Evolutionary conservation across 2,888 invertebrate species (phyloP).

Genomic region (Drosophila aldrichi): DNA sequence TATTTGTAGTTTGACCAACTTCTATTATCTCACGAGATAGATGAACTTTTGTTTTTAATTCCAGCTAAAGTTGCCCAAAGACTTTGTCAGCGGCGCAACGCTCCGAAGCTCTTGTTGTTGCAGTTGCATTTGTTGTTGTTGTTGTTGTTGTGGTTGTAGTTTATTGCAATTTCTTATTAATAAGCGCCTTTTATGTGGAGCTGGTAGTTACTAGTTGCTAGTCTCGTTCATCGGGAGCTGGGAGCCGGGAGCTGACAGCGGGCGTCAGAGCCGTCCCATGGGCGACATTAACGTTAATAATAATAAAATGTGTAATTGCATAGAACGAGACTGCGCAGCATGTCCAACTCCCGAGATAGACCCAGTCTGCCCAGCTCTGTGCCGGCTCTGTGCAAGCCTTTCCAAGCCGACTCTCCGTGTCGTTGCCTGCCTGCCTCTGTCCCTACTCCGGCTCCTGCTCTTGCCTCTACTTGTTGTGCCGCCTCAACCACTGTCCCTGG

Average conservation of each 20-base stretch:
- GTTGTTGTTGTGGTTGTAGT: conserved; percentile 46
- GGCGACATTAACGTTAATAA: conserved; percentile 79
- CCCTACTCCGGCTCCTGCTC: background rate
- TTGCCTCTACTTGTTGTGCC: background rate
- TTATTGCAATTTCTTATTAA: conserved; percentile 74
- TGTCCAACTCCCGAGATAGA: conserved; percentile 31
- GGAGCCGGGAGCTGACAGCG: conserved; percentile 32
- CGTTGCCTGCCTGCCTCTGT: conserved; percentile 4
- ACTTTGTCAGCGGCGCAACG: background rate
- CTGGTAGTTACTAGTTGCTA: conserved; percentile 4
- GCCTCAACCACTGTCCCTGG: conserved; percentile 1
- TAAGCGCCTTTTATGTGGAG: conserved; percentile 74
- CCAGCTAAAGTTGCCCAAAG: conserved; percentile 18
- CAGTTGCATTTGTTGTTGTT: background rate
- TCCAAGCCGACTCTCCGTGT: conserved; percentile 21
- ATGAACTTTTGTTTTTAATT: conserved; percentile 11
- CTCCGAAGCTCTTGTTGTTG: conserved; percentile 9
- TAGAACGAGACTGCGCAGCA: conserved; percentile 52
- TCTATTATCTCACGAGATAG: background rate
- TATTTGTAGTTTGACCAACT: conserved; percentile 3
- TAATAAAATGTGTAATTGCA: conserved; percentile 78
- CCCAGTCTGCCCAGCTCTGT: conserved; percentile 26
- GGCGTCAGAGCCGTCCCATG: conserved; percentile 66
- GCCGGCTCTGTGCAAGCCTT: conserved; percentile 13
- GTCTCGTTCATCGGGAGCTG: conserved; percentile 13